phyloP scores from a whole-genome alignment of 2,113 vertebrate genomes.

The Cariama cristata region DNA sequence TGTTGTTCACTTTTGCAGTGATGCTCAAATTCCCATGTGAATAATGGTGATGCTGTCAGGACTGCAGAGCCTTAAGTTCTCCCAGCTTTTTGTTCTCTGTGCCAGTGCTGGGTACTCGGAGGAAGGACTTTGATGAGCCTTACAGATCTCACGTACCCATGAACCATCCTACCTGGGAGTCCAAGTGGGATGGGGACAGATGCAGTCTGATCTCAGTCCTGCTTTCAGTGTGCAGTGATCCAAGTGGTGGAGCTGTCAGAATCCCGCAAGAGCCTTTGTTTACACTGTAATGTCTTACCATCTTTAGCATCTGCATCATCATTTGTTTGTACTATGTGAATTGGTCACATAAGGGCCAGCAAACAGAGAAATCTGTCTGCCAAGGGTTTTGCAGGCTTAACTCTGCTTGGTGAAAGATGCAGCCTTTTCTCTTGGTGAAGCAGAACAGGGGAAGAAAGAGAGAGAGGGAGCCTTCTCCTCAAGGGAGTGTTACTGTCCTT shows the following conservation, averaged over 20 bases:
- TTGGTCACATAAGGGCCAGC: slow-evolving; percentile 22
- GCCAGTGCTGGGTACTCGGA: not conserved
- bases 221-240: not conserved
- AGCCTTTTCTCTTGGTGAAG: slow-evolving; percentile 1
- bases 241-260: not conserved
- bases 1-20: not conserved
- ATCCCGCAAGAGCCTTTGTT: not conserved
- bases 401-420: not conserved
- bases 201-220: not conserved
- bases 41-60: not conserved
- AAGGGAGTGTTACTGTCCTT: not conserved
- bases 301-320: slow-evolving; percentile 33
- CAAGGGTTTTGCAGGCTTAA: not conserved
- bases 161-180: not conserved
- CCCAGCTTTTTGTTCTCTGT: not conserved
- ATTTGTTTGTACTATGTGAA: not conserved
- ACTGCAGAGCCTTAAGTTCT: not conserved
- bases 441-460: not conserved
- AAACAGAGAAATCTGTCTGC: not conserved
- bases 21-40: not conserved
- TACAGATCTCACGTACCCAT: rapidly evolving
- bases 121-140: not conserved
- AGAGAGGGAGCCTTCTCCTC: not conserved
- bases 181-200: not conserved
- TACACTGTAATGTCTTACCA: not conserved